Evolutionary conservation across 2,888 invertebrate species (phyloP).

Genomic region (Tipula vernalis): DNA sequence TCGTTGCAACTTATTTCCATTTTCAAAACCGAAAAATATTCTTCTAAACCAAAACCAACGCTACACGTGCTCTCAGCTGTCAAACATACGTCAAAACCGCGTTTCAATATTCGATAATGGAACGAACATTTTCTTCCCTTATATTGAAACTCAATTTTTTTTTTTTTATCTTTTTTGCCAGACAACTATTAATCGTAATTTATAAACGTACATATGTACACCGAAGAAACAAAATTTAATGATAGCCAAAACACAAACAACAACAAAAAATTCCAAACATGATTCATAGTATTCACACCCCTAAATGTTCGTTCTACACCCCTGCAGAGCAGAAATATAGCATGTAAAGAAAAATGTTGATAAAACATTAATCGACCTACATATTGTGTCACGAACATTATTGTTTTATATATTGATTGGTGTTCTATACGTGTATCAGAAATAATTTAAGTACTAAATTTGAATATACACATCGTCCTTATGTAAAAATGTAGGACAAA

Average conservation of each 20-base stretch:
- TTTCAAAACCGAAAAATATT: too few relatives aligned
- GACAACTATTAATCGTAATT: not conserved
- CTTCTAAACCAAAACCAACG: too few relatives aligned
- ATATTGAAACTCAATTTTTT: too few relatives aligned
- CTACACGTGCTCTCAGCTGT: too few relatives aligned
- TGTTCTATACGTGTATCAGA: not conserved
- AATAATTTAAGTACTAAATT: not conserved
- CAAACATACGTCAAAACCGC: too few relatives aligned
- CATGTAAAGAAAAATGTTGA: not conserved
- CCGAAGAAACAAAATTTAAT: not conserved
- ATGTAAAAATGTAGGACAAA: not conserved
- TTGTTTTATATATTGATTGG: not conserved
- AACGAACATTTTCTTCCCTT: too few relatives aligned
- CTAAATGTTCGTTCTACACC: not conserved
- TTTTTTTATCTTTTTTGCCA: not conserved
- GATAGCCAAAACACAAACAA: not conserved
- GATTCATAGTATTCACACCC: not conserved
- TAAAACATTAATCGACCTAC: not conserved
- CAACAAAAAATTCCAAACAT: not conserved
- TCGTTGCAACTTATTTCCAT: too few relatives aligned
- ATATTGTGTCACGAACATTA: not conserved
- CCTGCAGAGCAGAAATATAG: not conserved
- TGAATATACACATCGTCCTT: not conserved
- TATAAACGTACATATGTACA: not conserved
- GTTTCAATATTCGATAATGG: too few relatives aligned